Evolutionary conservation across 2,113 vertebrate genomes (phyloP).

Genomic region (Lamprotornis superbus): DNA sequence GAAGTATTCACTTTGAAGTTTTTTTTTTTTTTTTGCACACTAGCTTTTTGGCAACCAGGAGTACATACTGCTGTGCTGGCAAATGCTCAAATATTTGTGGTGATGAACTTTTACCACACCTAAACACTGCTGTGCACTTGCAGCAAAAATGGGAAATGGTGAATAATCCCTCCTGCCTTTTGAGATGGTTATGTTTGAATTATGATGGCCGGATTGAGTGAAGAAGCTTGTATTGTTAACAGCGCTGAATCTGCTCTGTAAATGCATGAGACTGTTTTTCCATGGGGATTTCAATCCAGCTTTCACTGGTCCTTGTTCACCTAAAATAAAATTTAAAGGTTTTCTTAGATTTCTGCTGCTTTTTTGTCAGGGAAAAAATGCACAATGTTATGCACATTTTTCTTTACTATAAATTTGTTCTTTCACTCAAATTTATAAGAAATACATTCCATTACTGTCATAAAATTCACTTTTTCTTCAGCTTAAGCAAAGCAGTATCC

Average conservation of each 20-base stretch:
- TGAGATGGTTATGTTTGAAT: not conserved
- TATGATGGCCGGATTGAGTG: not conserved
- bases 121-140: not conserved
- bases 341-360: not conserved
- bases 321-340: not conserved
- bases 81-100: not conserved
- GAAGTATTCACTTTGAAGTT: not conserved
- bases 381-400: not conserved
- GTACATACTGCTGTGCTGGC: not conserved
- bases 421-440: not conserved
- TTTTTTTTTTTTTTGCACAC: not conserved
- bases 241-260: not conserved
- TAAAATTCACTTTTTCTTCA: not conserved
- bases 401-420: not conserved
- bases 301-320: not conserved
- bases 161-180: not conserved
- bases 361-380: too few relatives aligned
- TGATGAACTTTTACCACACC: not conserved
- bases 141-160: not conserved
- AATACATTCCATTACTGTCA: not conserved
- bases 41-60: not conserved
- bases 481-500: not conserved
- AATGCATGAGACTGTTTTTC: not conserved
- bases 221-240: not conserved
- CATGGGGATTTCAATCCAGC: not conserved